These are phyloP conservation scores for Apostichopus parvimensis DNA, from an alignment of 35 echinoderm and acorn worm genomes.

Conservation along the genomic window DNA sequence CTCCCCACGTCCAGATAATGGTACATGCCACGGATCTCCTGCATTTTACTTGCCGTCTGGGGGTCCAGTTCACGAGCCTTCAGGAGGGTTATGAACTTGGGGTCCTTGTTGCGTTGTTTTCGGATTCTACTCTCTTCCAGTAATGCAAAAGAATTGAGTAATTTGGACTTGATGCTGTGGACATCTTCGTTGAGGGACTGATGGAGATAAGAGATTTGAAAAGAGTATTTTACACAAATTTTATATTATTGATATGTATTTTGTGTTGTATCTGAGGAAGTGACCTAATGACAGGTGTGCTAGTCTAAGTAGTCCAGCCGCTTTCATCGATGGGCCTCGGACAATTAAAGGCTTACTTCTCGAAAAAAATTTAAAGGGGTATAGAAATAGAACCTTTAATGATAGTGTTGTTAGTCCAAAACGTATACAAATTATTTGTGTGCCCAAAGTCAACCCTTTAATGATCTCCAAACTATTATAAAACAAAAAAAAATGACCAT, in stretches of 20 bases:
- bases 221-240: not conserved
- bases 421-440: no score
- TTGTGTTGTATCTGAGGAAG: no score
- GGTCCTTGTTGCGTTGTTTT: slow-evolving; percentile 76
- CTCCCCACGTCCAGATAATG: slow-evolving; percentile 78
- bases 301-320: no score
- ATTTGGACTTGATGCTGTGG: slow-evolving; percentile 72
- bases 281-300: no score
- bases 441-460: no score
- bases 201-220: not conserved
- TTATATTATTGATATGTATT: not conserved
- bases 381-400: no score
- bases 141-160: slow-evolving; percentile 70
- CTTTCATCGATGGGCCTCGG: no score
- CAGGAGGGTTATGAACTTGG: slow-evolving; percentile 81
- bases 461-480: no score
- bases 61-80: slow-evolving; percentile 83
- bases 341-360: no score
- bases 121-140: slow-evolving; percentile 79
- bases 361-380: no score
- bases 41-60: slow-evolving; percentile 69
- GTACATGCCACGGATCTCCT: slow-evolving; percentile 68
- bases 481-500: no score
- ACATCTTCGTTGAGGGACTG: slow-evolving; percentile 95
- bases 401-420: no score